Percentiles rank a stretch among this genome's conserved stretches.
Conservation (phyloP, 1,140 invertebrate genomes). For the Cataglyphis hispanica region DNA sequence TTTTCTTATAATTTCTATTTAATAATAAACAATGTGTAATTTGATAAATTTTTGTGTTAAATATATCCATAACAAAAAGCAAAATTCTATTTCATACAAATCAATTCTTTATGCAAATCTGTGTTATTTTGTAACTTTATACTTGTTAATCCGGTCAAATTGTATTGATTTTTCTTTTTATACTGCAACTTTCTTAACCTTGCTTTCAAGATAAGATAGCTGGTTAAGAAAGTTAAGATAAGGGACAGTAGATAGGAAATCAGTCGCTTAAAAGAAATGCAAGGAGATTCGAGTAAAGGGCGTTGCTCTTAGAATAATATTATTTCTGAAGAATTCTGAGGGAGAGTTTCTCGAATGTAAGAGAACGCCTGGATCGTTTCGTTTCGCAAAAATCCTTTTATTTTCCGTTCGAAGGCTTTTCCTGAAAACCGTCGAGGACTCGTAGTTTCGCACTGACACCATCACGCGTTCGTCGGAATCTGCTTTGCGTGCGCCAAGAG, state of each 20-base stretch:
- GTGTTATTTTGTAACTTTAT: not conserved
- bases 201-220: not conserved
- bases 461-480: slow-evolving; percentile 20
- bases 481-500: slow-evolving; percentile 43
- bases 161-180: too few species aligned
- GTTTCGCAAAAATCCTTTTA: slow-evolving; percentile 45
- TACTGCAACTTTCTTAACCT: not conserved
- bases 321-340: slow-evolving; percentile 22
- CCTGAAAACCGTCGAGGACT: slow-evolving; percentile 31
- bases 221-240: too few species aligned
- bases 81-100: slow-evolving; percentile 4
- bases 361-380: slow-evolving; percentile 20
- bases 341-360: slow-evolving; percentile 1
- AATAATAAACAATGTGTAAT: not conserved
- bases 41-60: not conserved
- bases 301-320: slow-evolving; percentile 28
- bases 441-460: slow-evolving; percentile 27
- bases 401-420: slow-evolving; percentile 34
- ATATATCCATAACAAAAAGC: not conserved
- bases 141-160: not conserved
- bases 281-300: not conserved
- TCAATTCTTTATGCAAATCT: not conserved
- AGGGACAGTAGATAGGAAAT: not conserved
- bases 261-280: not conserved
- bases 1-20: too few species aligned